These are phyloP conservation scores for Oasisia sp. DNA, from an alignment of 2,888 invertebrate genomes.

Conservation along the genomic window DNA sequence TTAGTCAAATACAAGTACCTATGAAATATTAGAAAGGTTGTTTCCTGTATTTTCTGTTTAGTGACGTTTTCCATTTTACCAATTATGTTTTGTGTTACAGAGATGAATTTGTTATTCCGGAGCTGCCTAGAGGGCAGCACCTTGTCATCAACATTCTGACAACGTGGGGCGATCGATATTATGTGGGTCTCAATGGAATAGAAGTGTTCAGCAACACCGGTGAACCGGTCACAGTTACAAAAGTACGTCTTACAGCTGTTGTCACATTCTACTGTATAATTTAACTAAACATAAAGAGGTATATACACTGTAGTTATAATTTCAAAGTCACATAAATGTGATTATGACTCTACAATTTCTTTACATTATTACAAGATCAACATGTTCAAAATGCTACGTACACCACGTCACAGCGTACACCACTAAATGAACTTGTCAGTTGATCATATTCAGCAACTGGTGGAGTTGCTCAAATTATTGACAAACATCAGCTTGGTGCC, in stretches of 20 bases:
- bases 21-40: not conserved
- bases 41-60: not conserved
- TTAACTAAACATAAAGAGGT: not conserved
- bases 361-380: too few species aligned
- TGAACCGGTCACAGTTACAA: constrained; percentile 42
- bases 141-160: constrained; percentile 74
- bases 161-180: constrained; percentile 84
- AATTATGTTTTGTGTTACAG: not conserved
- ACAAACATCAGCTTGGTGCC: too few species aligned
- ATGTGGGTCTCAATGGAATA: constrained; percentile 82
- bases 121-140: constrained; percentile 77
- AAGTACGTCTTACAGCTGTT: constrained; percentile 24
- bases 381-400: too few species aligned
- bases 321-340: too few species aligned
- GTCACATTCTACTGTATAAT: not conserved
- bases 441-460: too few species aligned
- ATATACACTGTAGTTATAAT: too few species aligned
- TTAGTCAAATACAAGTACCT: not conserved
- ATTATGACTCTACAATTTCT: too few species aligned
- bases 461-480: too few species aligned
- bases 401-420: too few species aligned
- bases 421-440: too few species aligned
- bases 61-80: too few species aligned
- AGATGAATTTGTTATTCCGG: constrained; percentile 77
- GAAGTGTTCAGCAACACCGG: constrained; percentile 79